Conservation (phyloP, 2,113 vertebrate genomes). For the Tachysurus vachellii region DNA sequence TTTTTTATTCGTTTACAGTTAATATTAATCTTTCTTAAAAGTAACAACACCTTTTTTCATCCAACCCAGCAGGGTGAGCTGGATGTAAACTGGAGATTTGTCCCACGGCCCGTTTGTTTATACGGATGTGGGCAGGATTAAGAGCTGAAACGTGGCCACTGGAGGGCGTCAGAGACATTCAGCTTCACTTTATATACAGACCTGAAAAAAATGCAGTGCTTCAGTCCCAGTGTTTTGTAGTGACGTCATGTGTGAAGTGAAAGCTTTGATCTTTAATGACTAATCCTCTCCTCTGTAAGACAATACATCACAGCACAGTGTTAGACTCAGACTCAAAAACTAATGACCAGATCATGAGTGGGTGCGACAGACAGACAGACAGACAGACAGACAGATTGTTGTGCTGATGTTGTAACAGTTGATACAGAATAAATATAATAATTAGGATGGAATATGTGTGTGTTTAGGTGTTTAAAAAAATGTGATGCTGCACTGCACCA, state of each 20-base stretch:
- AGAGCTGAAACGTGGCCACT: not conserved
- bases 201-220: not conserved
- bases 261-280: not conserved
- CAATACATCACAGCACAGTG: not conserved
- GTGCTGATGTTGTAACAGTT: not conserved
- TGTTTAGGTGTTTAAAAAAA: not conserved
- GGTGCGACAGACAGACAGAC: not conserved
- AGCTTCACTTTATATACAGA: not conserved
- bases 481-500: constrained; percentile 7
- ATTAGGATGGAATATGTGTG: not conserved
- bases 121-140: not conserved
- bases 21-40: not conserved
- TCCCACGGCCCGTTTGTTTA: not conserved
- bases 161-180: not conserved
- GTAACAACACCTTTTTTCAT: not conserved
- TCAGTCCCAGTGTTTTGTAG: not conserved
- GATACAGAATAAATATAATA: not conserved
- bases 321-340: not conserved
- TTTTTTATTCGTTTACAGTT: not conserved
- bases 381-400: not conserved
- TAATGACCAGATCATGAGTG: not conserved
- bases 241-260: not conserved
- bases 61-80: not conserved
- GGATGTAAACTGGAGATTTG: not conserved
- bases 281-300: not conserved